phyloP scores from a whole-genome alignment of 2,797 vertebrate species.

The Holocentrus rufus region DNA sequence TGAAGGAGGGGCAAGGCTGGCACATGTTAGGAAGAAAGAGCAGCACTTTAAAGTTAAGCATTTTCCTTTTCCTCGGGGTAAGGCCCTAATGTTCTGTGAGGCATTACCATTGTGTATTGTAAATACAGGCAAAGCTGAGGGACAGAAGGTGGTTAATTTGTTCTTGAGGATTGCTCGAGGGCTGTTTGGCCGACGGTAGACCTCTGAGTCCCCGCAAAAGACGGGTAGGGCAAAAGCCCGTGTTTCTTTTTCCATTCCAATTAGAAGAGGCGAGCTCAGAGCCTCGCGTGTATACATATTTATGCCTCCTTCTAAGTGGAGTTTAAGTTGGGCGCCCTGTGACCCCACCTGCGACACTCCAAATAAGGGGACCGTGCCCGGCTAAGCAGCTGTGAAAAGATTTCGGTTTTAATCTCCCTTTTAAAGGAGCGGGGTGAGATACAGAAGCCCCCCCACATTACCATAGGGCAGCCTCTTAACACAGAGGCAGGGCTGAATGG shows the following conservation, averaged over 20 bases:
- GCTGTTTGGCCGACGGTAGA: conserved; percentile 20
- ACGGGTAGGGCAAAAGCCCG: conserved; percentile 23
- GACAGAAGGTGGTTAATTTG: background rate
- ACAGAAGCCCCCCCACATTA: conserved; percentile 63
- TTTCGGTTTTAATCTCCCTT: conserved; percentile 73
- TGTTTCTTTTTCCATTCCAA: conserved; percentile 23
- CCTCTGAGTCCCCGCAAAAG: conserved; percentile 9
- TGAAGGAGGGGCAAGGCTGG: conserved; percentile 38
- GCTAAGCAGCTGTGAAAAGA: conserved; percentile 71
- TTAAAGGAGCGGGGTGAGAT: conserved; percentile 51
- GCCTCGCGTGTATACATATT: conserved; percentile 53
- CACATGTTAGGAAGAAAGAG: conserved; percentile 22
- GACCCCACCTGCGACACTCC: conserved; percentile 42
- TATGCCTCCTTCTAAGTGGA: conserved; percentile 40
- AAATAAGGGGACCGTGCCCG: conserved; percentile 62
- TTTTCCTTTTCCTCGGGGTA: conserved; percentile 21
- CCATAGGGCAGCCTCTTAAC: conserved; percentile 64
- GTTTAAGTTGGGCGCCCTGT: conserved; percentile 36
- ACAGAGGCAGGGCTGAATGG: conserved; percentile 65
- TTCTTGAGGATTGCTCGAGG: conserved; percentile 12
- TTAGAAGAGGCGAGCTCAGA: conserved; percentile 20
- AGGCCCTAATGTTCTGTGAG: background rate
- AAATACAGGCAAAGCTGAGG: conserved; percentile 24
- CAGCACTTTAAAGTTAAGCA: conserved; percentile 18
- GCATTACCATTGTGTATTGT: background rate